phyloP scores from a whole-genome alignment of 2,888 invertebrate species.

The Tachina fera region DNA sequence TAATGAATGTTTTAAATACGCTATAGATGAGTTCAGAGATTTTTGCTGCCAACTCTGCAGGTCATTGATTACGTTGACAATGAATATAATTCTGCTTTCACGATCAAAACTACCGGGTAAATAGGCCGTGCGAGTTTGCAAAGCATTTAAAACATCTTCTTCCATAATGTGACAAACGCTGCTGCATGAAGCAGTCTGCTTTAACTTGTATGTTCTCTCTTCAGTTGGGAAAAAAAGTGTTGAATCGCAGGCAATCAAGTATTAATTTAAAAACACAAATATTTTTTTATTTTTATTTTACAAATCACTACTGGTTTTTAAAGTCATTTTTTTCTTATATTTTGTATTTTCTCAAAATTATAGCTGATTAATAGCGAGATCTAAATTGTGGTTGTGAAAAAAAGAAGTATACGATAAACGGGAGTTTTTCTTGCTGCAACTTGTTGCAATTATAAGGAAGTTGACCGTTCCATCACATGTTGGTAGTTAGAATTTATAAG shows the following conservation, averaged over 20 bases:
- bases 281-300: constrained; percentile 42
- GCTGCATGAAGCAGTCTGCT: constrained; percentile 24
- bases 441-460: constrained; percentile 57
- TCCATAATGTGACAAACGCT: constrained; percentile 82
- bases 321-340: constrained; percentile 31
- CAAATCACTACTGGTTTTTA: constrained; percentile 62
- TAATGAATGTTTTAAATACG: constrained; percentile 81
- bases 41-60: constrained; percentile 83
- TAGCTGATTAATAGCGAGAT: constrained; percentile 44
- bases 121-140: constrained; percentile 85
- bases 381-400: constrained; percentile 24
- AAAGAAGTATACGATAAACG: constrained; percentile 38
- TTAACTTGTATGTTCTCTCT: background rate
- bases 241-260: constrained; percentile 24
- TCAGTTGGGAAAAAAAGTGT: constrained; percentile 18
- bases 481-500: constrained; percentile 11
- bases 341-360: constrained; percentile 20
- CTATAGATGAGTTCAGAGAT: constrained; percentile 81
- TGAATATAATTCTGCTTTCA: constrained; percentile 86
- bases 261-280: constrained; percentile 19
- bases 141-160: constrained; percentile 84
- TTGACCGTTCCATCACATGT: constrained; percentile 55
- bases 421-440: constrained; percentile 48
- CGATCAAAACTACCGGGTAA: constrained; percentile 88
- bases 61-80: constrained; percentile 86